Evolutionary conservation across 1,140 invertebrate genomes (phyloP), one percentile per base, ranked within the genome.

Genomic region (Hydropsyche tenuis): DNA sequence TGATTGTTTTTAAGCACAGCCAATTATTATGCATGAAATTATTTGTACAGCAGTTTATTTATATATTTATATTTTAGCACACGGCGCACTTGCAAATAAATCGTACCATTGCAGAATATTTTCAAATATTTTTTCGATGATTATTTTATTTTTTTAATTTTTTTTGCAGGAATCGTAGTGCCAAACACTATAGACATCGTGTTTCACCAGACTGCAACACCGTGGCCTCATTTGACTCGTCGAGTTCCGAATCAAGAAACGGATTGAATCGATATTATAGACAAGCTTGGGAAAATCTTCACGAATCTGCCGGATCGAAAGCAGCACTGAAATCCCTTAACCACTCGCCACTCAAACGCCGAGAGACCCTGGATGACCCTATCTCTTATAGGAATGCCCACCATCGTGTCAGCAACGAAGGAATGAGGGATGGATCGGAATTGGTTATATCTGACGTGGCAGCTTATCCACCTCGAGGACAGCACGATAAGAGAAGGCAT

Each of bases 211-310:
- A 95, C 82, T 94, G 93, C 84, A 94, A 94, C 81, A 95, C 93
- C 11, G 93, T 94, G 37, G 93, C 93, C 22, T 94, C 93, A 30
- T 92, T 94, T 78, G 93, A 94, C 79, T 94, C 93, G 63, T 92
- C 92, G 72, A 92, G 92, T 62, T 94, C 93, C 0, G 93, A 94
- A 78, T 93, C 93, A 14, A 87, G 93, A 48, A 89, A 89, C 78
- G 90, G 94, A 42, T 85, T 96, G 65, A 96, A 95, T 81, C 89
- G 93, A 78, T 90, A 86, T 79, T 96, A 96, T 83, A 88, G 93
- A 16, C 91, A 94, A 81, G 94, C 94, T 3, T 96, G 95, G 95
- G 94, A 96, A 79, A 95, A 96, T 81, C 86, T 96, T 3, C 93
- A 95, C 80, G 92, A 95, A 82, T 91, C 92, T 14, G 88, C 92